These are phyloP conservation scores for Seriola rivoliana DNA, from an alignment of 2,113 vertebrate genomes.

Conservation along the genomic window DNA sequence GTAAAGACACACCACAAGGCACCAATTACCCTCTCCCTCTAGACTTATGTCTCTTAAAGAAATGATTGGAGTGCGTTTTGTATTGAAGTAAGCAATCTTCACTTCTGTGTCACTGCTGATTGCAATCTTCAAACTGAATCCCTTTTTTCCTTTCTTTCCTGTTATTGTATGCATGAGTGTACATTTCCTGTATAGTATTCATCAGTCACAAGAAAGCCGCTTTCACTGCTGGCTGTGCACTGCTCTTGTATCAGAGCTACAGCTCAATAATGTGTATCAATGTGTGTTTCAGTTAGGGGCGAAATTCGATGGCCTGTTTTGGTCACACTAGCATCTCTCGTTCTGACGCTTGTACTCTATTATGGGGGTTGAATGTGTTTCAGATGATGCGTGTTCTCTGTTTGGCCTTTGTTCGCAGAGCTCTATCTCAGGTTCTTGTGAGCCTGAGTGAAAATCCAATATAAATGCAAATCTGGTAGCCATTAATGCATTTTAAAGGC, in stretches of 20 bases:
- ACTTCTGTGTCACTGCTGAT: slow-evolving; percentile 28
- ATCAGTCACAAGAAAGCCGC: slow-evolving; percentile 57
- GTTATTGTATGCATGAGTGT: slow-evolving; percentile 32
- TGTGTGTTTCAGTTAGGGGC: slow-evolving; percentile 44
- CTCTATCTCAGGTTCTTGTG: slow-evolving; percentile 79
- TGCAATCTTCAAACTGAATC: slow-evolving; percentile 34
- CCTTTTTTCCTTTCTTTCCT: not conserved
- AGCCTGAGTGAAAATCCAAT: slow-evolving; percentile 82
- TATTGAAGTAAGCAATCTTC: slow-evolving; percentile 43
- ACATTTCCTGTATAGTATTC: slow-evolving; percentile 54
- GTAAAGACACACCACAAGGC: slow-evolving; percentile 49
- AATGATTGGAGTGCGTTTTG: slow-evolving; percentile 63
- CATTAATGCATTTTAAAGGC: slow-evolving; percentile 86
- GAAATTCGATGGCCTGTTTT: slow-evolving; percentile 67
- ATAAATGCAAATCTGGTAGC: slow-evolving; percentile 87
- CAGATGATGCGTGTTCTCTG: slow-evolving; percentile 75
- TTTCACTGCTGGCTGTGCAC: slow-evolving; percentile 44
- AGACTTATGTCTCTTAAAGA: slow-evolving; percentile 61
- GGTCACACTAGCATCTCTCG: slow-evolving; percentile 68
- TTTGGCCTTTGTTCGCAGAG: slow-evolving; percentile 81
- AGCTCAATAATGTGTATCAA: slow-evolving; percentile 64
- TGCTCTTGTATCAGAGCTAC: slow-evolving; percentile 42
- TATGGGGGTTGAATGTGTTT: slow-evolving; percentile 79
- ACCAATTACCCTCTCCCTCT: slow-evolving; percentile 63
- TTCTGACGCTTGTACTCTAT: slow-evolving; percentile 75